Base-by-base conservation (phyloP, 2,888 invertebrate genomes). In the Cataglyphis rosenhaueri region DNA sequence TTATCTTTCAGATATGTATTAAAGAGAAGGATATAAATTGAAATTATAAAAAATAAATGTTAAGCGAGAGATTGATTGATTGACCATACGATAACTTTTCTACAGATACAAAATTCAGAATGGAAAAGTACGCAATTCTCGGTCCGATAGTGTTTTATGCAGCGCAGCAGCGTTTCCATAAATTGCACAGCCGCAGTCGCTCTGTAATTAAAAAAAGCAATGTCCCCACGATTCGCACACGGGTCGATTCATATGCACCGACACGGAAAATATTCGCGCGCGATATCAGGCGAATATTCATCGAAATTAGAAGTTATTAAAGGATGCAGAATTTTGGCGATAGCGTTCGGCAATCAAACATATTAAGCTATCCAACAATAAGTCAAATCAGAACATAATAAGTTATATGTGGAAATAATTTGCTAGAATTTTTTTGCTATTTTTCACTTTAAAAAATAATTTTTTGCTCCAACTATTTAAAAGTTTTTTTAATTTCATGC, bases 131-230 rank as follows among this genome's bases (percentile, higher is more conserved):
- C 15, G 68, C 57, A 57, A 76, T 68, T 66, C 41, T 66, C 76
- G 9, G 10, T 6, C 29, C n/a, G 29, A 57, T 66, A 38, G 29
- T 66, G 29, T 66, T 76, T 76, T 66, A 76, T 57, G 57, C 41
- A 57, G 29, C 15, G 41, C 68, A 55, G 57, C 29, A 41, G 65
- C 55, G 68, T 66, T 68, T 76, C 41, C 57, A 66, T 66, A 66
- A 66, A 76, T 76, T 57, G 68, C 66, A n/a, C 64, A 18, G 35
- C 68, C 15, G 41, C 55, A 66, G 38, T 12, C 55, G 29, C 29
- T 55, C 38, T 76, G 66, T 76, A 76, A 76, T 76, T 76, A 76
- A 76, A 76, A 76, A 76, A 76, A 41, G 41, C 15, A 41, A 52
- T 12, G 18, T 52, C n/a, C 41, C 38, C 2, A 52, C 35, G 38